These are phyloP conservation scores for Atherinomorus stipes DNA, from an alignment of 2,113 vertebrate genomes.

Conservation along the genomic window DNA sequence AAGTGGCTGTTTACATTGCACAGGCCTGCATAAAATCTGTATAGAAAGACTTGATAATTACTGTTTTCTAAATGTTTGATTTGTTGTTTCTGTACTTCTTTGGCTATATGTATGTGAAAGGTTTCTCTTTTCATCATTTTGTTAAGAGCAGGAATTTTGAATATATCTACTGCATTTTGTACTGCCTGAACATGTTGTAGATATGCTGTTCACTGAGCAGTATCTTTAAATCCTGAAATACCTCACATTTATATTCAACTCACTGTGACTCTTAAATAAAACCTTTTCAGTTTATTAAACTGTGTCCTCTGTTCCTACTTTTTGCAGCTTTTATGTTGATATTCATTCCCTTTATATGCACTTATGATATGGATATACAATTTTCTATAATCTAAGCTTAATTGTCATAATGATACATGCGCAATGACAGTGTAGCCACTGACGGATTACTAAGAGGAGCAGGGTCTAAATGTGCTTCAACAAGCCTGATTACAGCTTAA, in stretches of 20 bases:
- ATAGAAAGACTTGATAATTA: conserved; percentile 37
- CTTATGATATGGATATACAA: not conserved
- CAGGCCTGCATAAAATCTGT: conserved; percentile 48
- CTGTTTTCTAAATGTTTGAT: conserved; percentile 7
- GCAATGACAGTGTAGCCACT: not conserved
- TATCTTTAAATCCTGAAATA: conserved; percentile 63
- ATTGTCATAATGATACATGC: not conserved
- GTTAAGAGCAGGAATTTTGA: conserved; percentile 29
- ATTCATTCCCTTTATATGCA: not conserved
- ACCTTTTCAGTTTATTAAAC: conserved; percentile 29
- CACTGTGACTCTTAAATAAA: conserved; percentile 56
- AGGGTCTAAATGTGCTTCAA: not conserved
- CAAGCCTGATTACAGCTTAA: too few species aligned
- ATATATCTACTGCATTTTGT: conserved; percentile 49
- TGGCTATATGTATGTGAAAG: conserved; percentile 23
- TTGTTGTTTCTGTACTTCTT: conserved; percentile 24
- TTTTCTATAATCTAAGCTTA: too few species aligned
- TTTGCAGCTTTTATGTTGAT: not conserved
- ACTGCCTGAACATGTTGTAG: conserved; percentile 32
- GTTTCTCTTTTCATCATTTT: conserved; percentile 19
- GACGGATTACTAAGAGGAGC: not conserved
- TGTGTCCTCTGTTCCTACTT: not conserved
- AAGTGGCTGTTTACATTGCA: conserved; percentile 71
- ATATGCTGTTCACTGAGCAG: conserved; percentile 38
- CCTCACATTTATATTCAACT: conserved; percentile 59